phyloP scores from a whole-genome alignment of 1,140 invertebrate genomes.

The Sycobia sp. region DNA sequence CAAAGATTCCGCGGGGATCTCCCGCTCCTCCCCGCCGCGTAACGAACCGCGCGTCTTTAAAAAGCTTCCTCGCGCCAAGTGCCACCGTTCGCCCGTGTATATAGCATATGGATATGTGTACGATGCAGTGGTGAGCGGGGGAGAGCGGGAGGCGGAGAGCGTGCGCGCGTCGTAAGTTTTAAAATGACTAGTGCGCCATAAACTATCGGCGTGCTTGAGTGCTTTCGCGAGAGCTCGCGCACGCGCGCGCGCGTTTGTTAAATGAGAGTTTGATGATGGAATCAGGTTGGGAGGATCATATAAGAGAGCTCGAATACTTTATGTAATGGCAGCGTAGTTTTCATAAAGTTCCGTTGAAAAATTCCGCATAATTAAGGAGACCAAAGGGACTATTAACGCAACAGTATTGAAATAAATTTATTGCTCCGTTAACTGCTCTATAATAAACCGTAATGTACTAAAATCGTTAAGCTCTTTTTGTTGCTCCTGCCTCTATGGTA shows the following conservation, averaged over 20 bases:
- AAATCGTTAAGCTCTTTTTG: too few relatives aligned
- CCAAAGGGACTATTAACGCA: neutral
- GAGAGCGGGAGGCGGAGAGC: too few relatives aligned
- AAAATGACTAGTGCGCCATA: slow-evolving; percentile 4
- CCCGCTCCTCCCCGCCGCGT: too few relatives aligned
- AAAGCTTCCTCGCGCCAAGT: too few relatives aligned
- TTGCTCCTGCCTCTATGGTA: too few relatives aligned
- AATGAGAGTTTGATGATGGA: neutral
- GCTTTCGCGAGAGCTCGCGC: neutral
- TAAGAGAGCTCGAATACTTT: slow-evolving; percentile 11
- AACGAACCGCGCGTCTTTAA: too few relatives aligned
- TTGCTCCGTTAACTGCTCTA: neutral
- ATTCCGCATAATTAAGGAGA: slow-evolving; percentile 1
- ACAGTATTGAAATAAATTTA: slow-evolving; percentile 22
- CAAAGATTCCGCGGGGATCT: too few relatives aligned
- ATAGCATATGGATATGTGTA: too few relatives aligned
- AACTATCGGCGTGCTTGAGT: neutral
- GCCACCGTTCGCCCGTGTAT: too few relatives aligned
- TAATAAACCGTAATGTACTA: slow-evolving; percentile 19
- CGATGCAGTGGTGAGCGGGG: too few relatives aligned
- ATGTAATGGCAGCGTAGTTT: neutral
- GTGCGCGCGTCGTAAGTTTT: slow-evolving; percentile 1
- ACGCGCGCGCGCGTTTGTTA: slow-evolving; percentile 6
- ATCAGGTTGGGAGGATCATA: slow-evolving; percentile 18
- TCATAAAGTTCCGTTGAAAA: neutral